These are phyloP conservation scores for Dryocosmus kuriphilus DNA, from an alignment of 2,888 invertebrate genomes.

Conservation along the genomic window DNA sequence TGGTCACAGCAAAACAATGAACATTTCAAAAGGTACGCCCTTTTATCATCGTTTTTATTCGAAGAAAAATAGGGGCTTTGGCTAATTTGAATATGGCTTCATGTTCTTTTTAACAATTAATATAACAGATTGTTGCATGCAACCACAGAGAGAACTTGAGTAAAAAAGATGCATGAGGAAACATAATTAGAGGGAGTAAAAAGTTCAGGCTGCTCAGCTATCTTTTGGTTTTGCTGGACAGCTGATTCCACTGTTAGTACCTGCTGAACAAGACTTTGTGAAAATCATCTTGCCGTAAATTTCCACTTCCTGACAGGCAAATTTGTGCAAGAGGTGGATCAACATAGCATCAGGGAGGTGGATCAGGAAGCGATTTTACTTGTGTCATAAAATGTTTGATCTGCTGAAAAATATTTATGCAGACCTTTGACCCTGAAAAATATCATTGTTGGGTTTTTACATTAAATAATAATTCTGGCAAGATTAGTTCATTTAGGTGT, in stretches of 20 bases:
- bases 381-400: conserved; percentile 27
- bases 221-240: conserved; percentile 8
- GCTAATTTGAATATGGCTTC: background rate
- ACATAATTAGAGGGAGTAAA: conserved; percentile 9
- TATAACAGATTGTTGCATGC: background rate
- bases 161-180: background rate
- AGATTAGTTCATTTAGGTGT: too few species aligned
- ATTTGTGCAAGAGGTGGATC: conserved; percentile 19
- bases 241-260: conserved; percentile 16
- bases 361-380: conserved; percentile 24
- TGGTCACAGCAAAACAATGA: background rate
- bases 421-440: background rate
- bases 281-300: conserved; percentile 39
- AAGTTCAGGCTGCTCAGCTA: background rate
- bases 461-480: background rate
- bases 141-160: background rate
- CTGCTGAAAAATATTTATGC: conserved; percentile 6
- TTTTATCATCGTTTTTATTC: background rate
- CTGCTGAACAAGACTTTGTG: conserved; percentile 6
- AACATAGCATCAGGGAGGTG: background rate
- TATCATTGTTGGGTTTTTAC: background rate
- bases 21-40: background rate
- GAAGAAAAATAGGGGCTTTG: background rate
- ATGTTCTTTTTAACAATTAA: background rate
- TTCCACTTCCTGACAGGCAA: conserved; percentile 38